Conservation (phyloP, 2,113 vertebrate species). For the Ictidomys tridecemlineatus region DNA sequence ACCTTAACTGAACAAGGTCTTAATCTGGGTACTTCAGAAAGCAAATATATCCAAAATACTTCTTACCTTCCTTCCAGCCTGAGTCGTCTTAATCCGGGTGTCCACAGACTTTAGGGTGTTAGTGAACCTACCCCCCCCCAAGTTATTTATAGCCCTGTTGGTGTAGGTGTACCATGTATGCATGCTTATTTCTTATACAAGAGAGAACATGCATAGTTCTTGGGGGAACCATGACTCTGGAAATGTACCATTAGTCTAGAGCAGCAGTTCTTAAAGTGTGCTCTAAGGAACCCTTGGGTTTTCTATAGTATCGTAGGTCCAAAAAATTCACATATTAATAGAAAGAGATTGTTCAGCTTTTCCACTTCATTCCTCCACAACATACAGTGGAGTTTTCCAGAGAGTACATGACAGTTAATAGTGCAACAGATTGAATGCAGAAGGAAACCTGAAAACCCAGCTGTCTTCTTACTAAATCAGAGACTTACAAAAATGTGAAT, state of each 20-base stretch:
- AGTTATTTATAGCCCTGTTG: not conserved
- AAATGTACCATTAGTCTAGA: not conserved
- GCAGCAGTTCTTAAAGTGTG: not conserved
- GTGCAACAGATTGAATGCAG: not conserved
- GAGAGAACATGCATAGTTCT: not conserved
- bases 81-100: not conserved
- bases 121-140: not conserved
- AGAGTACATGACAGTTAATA: not conserved
- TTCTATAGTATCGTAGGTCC: not conserved
- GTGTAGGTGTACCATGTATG: rapidly evolving
- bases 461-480: not conserved
- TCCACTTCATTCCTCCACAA: constrained; percentile 17
- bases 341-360: not conserved
- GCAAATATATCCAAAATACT: not conserved
- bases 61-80: not conserved
- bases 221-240: not conserved
- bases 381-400: not conserved
- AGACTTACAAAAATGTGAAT: not conserved
- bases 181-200: constrained; percentile 14
- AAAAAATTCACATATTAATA: not conserved
- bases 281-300: not conserved
- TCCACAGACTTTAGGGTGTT: not conserved
- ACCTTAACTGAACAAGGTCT: too few relatives aligned
- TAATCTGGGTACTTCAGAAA: not conserved
- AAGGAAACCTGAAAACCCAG: not conserved